A percentile compares a stretch with the other conserved stretches of the same genome.
These are phyloP conservation scores for Pelmatolapia mariae DNA, from an alignment of 2,113 vertebrate species.

Conservation along the genomic window DNA sequence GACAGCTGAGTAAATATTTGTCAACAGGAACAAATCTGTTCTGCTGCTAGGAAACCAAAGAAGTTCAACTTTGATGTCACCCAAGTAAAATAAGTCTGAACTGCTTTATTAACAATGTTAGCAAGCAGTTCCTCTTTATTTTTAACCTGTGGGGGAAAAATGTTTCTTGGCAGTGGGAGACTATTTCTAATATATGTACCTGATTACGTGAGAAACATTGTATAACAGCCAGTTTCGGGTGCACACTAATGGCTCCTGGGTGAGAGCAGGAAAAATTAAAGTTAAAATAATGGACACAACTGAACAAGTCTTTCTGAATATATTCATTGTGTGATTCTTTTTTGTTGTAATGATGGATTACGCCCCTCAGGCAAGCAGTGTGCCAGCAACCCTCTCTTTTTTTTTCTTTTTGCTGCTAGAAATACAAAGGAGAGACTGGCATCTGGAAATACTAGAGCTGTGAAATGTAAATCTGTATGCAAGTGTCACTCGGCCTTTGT, in stretches of 20 bases:
- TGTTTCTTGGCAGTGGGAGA: not conserved
- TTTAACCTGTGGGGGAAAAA: not conserved
- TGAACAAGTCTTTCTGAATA: conserved; percentile 37
- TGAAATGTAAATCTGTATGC: conserved; percentile 50
- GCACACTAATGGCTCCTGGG: not conserved
- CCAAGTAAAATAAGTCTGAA: not conserved
- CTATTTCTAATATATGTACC: not conserved
- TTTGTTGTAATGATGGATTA: conserved; percentile 50
- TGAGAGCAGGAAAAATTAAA: conserved; percentile 21
- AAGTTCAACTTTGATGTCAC: not conserved
- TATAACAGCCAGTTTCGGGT: not conserved
- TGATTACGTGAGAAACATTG: not conserved
- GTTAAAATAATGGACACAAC: conserved; percentile 41
- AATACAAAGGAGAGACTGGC: conserved; percentile 50
- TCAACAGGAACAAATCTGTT: conserved; percentile 16
- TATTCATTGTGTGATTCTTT: conserved; percentile 33
- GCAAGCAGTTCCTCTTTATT: not conserved
- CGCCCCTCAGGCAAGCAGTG: conserved; percentile 35
- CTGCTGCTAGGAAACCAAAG: not conserved
- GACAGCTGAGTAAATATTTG: conserved; percentile 24
- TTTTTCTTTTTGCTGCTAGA: conserved; percentile 15
- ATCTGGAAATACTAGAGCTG: conserved; percentile 47
- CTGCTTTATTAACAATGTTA: not conserved
- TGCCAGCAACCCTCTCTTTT: conserved; percentile 38
- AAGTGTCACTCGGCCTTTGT: conserved; percentile 40